Conservation (phyloP, 2,113 vertebrate genomes). For the Alaudala cheleensis region DNA sequence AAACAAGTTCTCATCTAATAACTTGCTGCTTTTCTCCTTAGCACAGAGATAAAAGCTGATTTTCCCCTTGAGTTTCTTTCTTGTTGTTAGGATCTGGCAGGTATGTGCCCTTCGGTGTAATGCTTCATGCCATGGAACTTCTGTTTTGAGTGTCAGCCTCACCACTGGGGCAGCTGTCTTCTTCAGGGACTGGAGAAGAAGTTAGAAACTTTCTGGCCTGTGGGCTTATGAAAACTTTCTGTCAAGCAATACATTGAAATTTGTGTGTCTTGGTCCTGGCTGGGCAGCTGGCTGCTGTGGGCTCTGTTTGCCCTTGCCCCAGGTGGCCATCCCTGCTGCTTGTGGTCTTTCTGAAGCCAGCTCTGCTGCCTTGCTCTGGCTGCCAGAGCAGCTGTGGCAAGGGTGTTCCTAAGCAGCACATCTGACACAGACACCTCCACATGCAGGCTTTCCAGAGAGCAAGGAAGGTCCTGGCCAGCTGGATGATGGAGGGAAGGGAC, state of each 20-base stretch:
- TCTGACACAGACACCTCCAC: neutral
- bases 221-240: neutral
- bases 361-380: neutral
- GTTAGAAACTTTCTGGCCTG: neutral
- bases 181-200: neutral
- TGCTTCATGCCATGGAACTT: neutral
- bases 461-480: neutral
- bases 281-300: neutral
- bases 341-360: neutral
- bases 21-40: neutral
- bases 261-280: neutral
- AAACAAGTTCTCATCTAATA: neutral
- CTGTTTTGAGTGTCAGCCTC: conserved; percentile 5
- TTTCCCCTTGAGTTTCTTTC: neutral
- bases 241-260: neutral
- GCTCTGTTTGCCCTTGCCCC: neutral
- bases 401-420: neutral
- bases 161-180: neutral
- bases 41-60: neutral
- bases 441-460: neutral
- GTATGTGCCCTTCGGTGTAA: neutral
- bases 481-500: neutral
- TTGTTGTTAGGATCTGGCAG: conserved; percentile 24
- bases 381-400: neutral
- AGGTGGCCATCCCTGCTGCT: neutral